A percentile compares a stretch with the other conserved stretches of the same genome.
These are phyloP conservation scores for Quadroppia sp. DNA, from an alignment of 2,888 invertebrate species.

Conservation along the genomic window DNA sequence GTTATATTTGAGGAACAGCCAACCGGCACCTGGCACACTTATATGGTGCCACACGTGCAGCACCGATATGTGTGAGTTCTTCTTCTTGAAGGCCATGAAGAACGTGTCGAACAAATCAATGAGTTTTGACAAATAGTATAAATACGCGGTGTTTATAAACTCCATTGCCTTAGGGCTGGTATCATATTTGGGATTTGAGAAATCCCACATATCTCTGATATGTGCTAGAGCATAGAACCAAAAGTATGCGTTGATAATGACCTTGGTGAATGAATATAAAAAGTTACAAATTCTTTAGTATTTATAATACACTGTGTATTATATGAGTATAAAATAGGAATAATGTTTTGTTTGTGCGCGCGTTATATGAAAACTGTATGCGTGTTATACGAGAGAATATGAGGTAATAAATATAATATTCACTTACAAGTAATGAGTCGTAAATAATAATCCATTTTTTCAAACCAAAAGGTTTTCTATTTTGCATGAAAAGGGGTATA, in stretches of 20 bases:
- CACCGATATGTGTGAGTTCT: constrained; percentile 34
- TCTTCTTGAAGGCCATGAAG: constrained; percentile 40
- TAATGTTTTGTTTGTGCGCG: no score
- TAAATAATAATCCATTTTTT: constrained; percentile 23
- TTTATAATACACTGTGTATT: no score
- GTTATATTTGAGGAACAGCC: constrained; percentile 38
- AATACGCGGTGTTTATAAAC: constrained; percentile 23
- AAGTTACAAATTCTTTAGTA: no score
- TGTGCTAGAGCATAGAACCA: constrained; percentile 17
- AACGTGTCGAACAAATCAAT: constrained; percentile 40
- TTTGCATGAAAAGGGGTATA: constrained; percentile 24
- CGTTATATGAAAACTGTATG: background rate
- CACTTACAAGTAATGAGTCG: constrained; percentile 28
- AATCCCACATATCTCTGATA: constrained; percentile 30
- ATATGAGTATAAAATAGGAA: no score
- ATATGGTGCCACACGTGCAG: constrained; percentile 40
- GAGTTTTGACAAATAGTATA: constrained; percentile 36
- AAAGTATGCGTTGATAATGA: constrained; percentile 21
- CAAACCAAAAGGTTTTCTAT: constrained; percentile 19
- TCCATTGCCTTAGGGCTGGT: constrained; percentile 19
- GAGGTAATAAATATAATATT: background rate
- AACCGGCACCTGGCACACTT: constrained; percentile 25
- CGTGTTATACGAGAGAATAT: background rate
- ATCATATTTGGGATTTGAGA: constrained; percentile 6
- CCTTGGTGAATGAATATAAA: no score